Conservation (phyloP, 2,888 invertebrate genomes). For the Pantelozetes paolii region DNA sequence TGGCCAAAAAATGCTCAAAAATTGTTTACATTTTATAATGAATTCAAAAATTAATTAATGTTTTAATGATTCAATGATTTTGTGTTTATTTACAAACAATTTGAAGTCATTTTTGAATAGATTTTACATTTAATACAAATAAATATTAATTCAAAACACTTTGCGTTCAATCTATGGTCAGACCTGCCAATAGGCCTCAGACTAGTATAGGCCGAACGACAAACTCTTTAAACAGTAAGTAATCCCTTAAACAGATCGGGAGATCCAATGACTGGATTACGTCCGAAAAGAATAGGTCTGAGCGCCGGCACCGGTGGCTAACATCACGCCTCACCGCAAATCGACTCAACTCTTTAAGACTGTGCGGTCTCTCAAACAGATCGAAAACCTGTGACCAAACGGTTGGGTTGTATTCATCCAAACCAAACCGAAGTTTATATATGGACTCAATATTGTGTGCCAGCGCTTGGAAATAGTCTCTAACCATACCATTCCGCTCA, state of each 20-base stretch:
- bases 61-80: too few species aligned
- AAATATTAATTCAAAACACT: too few species aligned
- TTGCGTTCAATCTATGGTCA: too few species aligned
- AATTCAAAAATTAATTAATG: too few species aligned
- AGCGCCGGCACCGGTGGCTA: background rate
- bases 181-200: background rate
- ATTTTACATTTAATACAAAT: background rate
- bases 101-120: too few species aligned
- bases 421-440: constrained; percentile 17
- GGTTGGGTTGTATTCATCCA: constrained; percentile 30
- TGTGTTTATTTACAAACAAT: too few species aligned
- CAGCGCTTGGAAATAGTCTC: constrained; percentile 19
- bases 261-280: constrained; percentile 18
- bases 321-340: constrained; percentile 9
- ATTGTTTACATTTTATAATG: too few species aligned
- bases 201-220: background rate
- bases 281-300: background rate
- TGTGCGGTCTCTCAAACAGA: constrained; percentile 19
- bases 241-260: background rate
- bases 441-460: constrained; percentile 18
- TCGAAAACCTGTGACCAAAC: constrained; percentile 16
- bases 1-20: too few species aligned
- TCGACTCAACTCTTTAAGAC: constrained; percentile 1
- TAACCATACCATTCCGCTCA: constrained; percentile 1
- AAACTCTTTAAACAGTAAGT: constrained; percentile 22